phyloP scores from a whole-genome alignment of 2,797 vertebrate species.

The Manis javanica region DNA sequence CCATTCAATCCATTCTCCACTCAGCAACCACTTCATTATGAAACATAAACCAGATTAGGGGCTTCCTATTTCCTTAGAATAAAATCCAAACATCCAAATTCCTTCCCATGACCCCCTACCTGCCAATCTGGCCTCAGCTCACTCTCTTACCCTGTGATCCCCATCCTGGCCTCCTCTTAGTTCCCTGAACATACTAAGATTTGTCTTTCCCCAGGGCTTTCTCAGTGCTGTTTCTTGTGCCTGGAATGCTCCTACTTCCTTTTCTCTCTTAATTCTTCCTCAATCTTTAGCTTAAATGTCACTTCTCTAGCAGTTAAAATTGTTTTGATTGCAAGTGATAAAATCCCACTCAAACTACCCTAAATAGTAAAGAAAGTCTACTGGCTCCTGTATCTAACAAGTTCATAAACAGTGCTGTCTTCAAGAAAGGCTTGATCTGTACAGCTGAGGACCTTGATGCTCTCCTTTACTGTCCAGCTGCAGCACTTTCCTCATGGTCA shows the following conservation, averaged over 20 bases:
- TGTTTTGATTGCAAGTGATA: conserved; percentile 45
- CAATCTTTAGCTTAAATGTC: conserved; percentile 15
- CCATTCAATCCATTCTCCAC: neutral
- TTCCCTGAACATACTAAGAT: neutral
- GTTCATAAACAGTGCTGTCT: neutral
- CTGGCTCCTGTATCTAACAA: neutral
- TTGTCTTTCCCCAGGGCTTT: conserved; percentile 38
- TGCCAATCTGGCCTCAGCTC: neutral
- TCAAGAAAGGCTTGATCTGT: neutral
- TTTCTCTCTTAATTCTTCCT: conserved; percentile 16
- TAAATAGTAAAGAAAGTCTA: conserved; percentile 44
- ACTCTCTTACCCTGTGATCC: neutral
- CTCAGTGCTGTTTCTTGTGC: neutral
- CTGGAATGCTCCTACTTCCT: neutral
- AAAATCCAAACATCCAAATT: conserved; percentile 28
- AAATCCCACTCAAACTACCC: conserved; percentile 19
- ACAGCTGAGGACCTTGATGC: neutral
- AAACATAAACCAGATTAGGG: neutral
- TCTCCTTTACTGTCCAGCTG: neutral
- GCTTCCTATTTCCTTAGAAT: conserved; percentile 46
- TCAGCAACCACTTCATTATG: neutral
- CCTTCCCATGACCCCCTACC: neutral
- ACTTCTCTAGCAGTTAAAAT: neutral
- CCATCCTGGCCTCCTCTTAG: neutral
- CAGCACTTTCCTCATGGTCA: neutral